These are phyloP conservation scores for Netelia fuscicornis DNA, from an alignment of 2,888 invertebrate species.

Conservation along the genomic window DNA sequence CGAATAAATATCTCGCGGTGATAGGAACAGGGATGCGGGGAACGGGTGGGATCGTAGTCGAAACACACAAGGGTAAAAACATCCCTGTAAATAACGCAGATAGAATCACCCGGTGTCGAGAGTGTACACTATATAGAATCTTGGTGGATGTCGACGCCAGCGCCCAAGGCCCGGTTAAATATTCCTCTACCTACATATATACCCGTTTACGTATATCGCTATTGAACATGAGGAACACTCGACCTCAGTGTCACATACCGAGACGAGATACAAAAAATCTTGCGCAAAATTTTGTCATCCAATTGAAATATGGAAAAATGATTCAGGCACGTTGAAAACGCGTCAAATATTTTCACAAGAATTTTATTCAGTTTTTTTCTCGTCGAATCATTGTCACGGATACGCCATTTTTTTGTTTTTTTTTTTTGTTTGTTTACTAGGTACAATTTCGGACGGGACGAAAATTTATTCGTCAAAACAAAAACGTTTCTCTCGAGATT, in stretches of 20 bases:
- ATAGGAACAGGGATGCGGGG: slow-evolving; percentile 32
- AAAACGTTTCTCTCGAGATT: slow-evolving; percentile 7
- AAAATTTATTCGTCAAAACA: too few species aligned
- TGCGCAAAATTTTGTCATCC: not conserved
- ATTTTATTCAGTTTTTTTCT: too few species aligned
- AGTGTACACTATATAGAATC: slow-evolving; percentile 33
- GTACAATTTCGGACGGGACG: too few species aligned
- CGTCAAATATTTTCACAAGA: too few species aligned
- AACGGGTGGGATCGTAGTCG: slow-evolving; percentile 21
- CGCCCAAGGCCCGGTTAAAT: slow-evolving; percentile 34
- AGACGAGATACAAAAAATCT: not conserved
- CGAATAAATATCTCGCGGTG: slow-evolving; percentile 67
- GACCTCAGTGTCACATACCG: too few species aligned
- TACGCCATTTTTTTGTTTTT: too few species aligned
- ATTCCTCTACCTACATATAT: not conserved
- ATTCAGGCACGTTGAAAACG: too few species aligned
- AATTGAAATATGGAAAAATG: too few species aligned
- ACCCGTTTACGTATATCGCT: not conserved
- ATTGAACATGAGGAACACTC: too few species aligned
- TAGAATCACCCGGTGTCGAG: slow-evolving; percentile 65
- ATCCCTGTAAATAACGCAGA: slow-evolving; percentile 70
- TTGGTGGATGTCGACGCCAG: slow-evolving; percentile 55
- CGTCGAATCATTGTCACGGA: too few species aligned
- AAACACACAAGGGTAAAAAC: slow-evolving; percentile 67
- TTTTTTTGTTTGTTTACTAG: too few species aligned